Base-by-base conservation (phyloP, 2,113 vertebrate genomes). In the Sula dactylatra region DNA sequence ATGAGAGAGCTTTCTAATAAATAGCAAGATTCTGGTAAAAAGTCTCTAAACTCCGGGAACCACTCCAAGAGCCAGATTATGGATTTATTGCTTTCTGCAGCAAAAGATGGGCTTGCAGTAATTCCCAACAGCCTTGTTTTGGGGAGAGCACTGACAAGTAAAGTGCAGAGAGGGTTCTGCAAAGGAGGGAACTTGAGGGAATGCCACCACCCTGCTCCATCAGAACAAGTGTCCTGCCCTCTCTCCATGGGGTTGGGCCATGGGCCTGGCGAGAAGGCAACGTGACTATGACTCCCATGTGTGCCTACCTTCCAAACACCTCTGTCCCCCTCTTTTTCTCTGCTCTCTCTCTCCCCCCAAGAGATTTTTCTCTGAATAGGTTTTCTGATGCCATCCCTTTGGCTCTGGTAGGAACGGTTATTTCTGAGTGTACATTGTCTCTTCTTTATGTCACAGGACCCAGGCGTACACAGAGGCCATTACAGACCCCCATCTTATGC, bases 1-100 rank as follows among this genome's bases (percentile, higher is more conserved):
- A 70, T 10, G 38, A 22, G 67, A 80, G 50, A 92, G 32, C 38
- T 93, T 92, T 83, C 79, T 94, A 95, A 93, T 88, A 95, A 92
- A 86, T 77, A 93, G 58, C 34, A 70, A 77, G 54, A 45, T 10
- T 61, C 1, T 0, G 36, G 56, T 84, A 93, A 93, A 94, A 91
- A 69, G 58, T 52, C 84, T 85, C 62, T 82, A 10, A 82, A 65
- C 10, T 93, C 70, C 0, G 17, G 62, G 83, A 94, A 67, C 22
- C 2, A 4, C 31, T 92, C 74, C 81, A 88, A 86, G 29, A 65
- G 61, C 10, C 36, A 38, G 81, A 66, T 58, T 92, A 70, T 62
- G 29, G 54, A 83, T 95, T 82, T 95, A 73, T 70, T 90, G 55
- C 44, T 76, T 80, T 85, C 87, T 92, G 71, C 79, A 85, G 70